A percentile compares a stretch with the other conserved stretches of the same genome.
phyloP scores from a whole-genome alignment of 2,888 invertebrate genomes.

The Synergus itoensis region DNA sequence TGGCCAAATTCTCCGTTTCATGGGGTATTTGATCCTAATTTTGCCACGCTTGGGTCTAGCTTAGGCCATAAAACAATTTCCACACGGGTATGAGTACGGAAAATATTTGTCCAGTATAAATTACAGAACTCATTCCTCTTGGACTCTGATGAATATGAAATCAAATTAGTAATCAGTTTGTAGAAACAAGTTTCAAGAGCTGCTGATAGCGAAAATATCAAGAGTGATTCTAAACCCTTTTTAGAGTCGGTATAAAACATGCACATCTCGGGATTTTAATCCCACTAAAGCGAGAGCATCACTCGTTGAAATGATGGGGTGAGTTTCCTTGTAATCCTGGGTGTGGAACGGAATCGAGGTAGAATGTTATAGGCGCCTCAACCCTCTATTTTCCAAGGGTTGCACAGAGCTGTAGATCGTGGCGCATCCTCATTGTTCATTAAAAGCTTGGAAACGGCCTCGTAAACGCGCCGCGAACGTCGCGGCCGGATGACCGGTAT shows the following conservation, averaged over 20 bases:
- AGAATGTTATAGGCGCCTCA: slow-evolving; percentile 4
- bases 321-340: background rate
- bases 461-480: slow-evolving; percentile 66
- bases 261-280: background rate
- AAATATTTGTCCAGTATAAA: no score
- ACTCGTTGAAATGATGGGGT: slow-evolving; percentile 4
- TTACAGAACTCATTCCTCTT: no score
- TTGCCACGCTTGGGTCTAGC: no score
- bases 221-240: background rate
- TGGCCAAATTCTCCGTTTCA: no score
- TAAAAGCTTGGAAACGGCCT: slow-evolving; percentile 67
- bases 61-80: no score
- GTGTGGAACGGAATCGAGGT: slow-evolving; percentile 19
- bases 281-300: background rate
- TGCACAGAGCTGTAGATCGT: slow-evolving; percentile 12
- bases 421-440: slow-evolving; percentile 64
- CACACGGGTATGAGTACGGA: no score
- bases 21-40: no score
- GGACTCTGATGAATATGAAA: no score
- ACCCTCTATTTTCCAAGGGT: slow-evolving; percentile 27
- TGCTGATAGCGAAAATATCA: slow-evolving; percentile 1
- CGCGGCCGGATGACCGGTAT: slow-evolving; percentile 61
- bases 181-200: background rate
- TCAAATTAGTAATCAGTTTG: background rate
- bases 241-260: background rate